Conservation (phyloP, 2,888 invertebrate genomes). For the Lomographa bimaculata region DNA sequence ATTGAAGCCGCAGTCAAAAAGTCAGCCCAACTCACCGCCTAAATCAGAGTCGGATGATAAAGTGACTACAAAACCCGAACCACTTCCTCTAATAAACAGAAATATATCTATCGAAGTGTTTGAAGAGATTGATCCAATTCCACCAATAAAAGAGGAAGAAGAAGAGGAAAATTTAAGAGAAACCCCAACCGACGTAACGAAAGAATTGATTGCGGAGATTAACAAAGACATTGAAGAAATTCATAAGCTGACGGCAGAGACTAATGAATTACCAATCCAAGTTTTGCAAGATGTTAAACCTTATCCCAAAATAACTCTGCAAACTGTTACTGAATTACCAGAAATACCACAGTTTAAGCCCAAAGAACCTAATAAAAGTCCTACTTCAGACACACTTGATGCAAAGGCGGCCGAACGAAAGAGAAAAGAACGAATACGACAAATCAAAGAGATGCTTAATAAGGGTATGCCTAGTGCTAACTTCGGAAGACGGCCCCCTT, state of each 20-base stretch:
- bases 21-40: constrained; percentile 77
- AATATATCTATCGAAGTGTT: constrained; percentile 65
- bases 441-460: constrained; percentile 87
- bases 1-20: constrained; percentile 71
- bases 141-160: constrained; percentile 74
- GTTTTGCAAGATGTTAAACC: constrained; percentile 78
- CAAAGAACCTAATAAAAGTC: constrained; percentile 58
- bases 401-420: constrained; percentile 77
- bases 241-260: constrained; percentile 76
- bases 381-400: constrained; percentile 66
- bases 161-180: constrained; percentile 50
- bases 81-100: constrained; percentile 52
- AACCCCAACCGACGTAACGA: constrained; percentile 59
- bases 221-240: constrained; percentile 79
- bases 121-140: constrained; percentile 69
- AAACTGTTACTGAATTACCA: constrained; percentile 84
- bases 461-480: constrained; percentile 87
- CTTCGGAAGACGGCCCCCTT: constrained; percentile 74
- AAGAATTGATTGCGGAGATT: constrained; percentile 69
- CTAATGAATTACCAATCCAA: constrained; percentile 64
- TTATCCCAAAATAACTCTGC: constrained; percentile 83
- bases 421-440: constrained; percentile 85
- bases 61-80: constrained; percentile 51
- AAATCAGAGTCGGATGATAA: constrained; percentile 72
- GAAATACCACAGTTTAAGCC: constrained; percentile 84